Percentiles rank a stretch among this genome's conserved stretches.
phyloP scores from a whole-genome alignment of 2,113 vertebrate genomes.

The Pyxicephalus adspersus region DNA sequence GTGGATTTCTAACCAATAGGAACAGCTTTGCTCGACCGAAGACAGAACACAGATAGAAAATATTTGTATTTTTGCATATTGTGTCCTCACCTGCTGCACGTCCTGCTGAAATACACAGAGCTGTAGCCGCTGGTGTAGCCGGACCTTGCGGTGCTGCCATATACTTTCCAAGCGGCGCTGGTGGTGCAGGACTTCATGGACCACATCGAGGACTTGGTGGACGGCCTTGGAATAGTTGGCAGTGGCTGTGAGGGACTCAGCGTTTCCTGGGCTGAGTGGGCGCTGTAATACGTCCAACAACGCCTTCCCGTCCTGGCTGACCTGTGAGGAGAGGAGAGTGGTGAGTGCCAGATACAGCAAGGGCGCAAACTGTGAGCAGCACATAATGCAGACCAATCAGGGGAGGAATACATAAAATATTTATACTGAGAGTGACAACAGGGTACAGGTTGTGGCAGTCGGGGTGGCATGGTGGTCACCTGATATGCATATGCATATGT shows the following conservation, averaged over 20 bases:
- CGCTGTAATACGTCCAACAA: conserved; percentile 94
- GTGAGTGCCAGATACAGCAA: accelerated
- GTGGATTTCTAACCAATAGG: no score
- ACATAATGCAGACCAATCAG: no score
- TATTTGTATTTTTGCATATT: no score
- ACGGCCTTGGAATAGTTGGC: conserved; percentile 99
- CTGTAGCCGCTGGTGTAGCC: conserved; percentile 95
- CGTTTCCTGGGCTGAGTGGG: conserved; percentile 91
- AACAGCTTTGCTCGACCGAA: no score
- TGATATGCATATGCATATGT: no score
- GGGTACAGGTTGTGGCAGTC: no score
- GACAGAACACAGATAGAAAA: no score
- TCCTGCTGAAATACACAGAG: conserved; percentile 98
- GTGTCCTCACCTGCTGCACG: conserved; percentile 87
- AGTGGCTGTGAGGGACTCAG: conserved; percentile 93
- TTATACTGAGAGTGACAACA: no score
- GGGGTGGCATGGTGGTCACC: no score
- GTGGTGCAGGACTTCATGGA: conserved; percentile 95
- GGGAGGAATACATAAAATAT: no score
- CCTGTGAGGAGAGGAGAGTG: conserved; percentile 71
- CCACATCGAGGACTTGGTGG: conserved; percentile 94
- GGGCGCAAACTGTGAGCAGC: not conserved
- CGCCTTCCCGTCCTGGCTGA: conserved; percentile 97
- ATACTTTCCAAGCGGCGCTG: conserved; percentile 94
- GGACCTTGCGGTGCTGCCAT: conserved; percentile 96